phyloP scores from a whole-genome alignment of 2,888 invertebrate species.

The Monoplex corrugatus region DNA sequence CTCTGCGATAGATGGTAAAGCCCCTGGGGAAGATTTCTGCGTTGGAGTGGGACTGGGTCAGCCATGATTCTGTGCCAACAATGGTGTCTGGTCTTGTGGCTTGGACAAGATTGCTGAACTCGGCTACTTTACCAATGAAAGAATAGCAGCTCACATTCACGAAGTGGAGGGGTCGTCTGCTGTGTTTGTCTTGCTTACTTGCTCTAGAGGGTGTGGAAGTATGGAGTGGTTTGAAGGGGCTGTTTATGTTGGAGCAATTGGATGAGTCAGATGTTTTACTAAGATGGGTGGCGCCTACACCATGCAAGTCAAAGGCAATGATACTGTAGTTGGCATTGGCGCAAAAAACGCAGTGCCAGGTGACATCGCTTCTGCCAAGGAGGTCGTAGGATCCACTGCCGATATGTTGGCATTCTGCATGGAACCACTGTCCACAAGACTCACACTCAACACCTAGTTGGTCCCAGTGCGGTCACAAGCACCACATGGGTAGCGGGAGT shows the following conservation, averaged over 20 bases:
- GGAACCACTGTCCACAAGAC: slow-evolving; percentile 29
- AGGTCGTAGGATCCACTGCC: background rate
- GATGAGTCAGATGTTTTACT: slow-evolving; percentile 17
- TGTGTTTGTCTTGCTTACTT: slow-evolving; percentile 18
- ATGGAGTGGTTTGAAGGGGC: slow-evolving; percentile 19
- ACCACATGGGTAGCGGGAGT: background rate
- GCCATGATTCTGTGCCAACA: background rate
- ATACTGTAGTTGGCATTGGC: slow-evolving; percentile 16
- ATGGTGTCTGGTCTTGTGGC: background rate
- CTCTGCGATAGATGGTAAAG: too few species aligned
- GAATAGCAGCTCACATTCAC: slow-evolving; percentile 2
- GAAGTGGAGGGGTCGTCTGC: background rate
- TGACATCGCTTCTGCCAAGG: slow-evolving; percentile 37
- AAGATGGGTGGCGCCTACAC: slow-evolving; percentile 8
- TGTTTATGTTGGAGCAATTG: background rate
- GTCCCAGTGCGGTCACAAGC: background rate
- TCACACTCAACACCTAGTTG: slow-evolving; percentile 7
- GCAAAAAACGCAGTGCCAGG: slow-evolving; percentile 17
- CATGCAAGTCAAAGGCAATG: slow-evolving; percentile 34
- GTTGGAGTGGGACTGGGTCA: background rate
- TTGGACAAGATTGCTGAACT: background rate
- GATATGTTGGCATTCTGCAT: slow-evolving; percentile 21
- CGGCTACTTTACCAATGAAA: background rate
- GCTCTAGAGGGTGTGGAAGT: slow-evolving; percentile 10
- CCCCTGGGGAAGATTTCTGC: slow-evolving; percentile 25